phyloP scores from a whole-genome alignment of 1,140 invertebrate genomes.

The Calliphora vicina region DNA sequence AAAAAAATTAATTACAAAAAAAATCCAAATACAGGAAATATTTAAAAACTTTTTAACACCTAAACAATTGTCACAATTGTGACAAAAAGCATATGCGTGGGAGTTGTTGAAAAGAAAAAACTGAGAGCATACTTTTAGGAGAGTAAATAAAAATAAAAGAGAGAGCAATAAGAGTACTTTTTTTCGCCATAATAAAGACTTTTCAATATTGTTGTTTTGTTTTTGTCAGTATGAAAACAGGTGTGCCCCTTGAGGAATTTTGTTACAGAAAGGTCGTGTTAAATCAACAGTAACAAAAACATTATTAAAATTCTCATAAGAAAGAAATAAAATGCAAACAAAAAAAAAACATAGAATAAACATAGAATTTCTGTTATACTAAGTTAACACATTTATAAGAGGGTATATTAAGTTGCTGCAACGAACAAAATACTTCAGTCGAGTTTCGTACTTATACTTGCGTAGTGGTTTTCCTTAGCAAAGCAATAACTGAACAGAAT shows the following conservation, averaged over 20 bases:
- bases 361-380: conserved; percentile 12
- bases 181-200: no score
- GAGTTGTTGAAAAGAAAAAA: background rate
- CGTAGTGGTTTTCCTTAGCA: conserved; percentile 43
- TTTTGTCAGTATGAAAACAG: background rate
- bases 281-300: conserved; percentile 6
- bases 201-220: background rate
- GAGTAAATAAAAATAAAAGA: background rate
- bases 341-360: conserved; percentile 13
- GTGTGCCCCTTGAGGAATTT: conserved; percentile 5
- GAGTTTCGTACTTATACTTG: conserved; percentile 63
- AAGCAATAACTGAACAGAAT: background rate
- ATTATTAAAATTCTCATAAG: background rate
- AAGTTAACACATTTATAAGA: conserved; percentile 12
- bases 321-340: no score
- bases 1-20: background rate
- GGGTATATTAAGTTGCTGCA: conserved; percentile 41
- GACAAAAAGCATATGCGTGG: background rate
- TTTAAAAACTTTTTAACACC: no score
- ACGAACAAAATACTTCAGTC: conserved; percentile 58
- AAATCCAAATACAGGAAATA: no score
- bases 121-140: background rate
- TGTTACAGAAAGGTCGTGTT: background rate
- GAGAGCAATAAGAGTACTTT: background rate
- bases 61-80: background rate